Evolutionary conservation across 1,140 invertebrate species (phyloP).

Genomic region (Caenorhabditis latens): DNA sequence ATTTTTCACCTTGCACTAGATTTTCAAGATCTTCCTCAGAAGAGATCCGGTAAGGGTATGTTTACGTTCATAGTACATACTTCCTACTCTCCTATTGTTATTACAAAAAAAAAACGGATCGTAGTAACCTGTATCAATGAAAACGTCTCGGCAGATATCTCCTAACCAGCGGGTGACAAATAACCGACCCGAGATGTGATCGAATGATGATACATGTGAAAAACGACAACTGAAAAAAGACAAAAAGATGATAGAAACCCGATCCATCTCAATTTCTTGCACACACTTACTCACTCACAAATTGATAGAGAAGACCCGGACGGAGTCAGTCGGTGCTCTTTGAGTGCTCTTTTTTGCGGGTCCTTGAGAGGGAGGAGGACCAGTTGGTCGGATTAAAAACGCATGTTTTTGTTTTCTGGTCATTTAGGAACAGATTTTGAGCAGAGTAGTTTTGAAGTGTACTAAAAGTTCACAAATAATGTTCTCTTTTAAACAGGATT

Average conservation of each 20-base stretch:
- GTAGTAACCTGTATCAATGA: too few species aligned
- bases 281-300: conserved; percentile 18
- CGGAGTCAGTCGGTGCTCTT: not conserved
- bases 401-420: conserved; percentile 23
- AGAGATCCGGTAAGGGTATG: too few species aligned
- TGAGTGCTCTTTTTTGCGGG: not conserved
- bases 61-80: too few species aligned
- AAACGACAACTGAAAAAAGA: not conserved
- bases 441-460: not conserved
- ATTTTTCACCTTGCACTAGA: too few species aligned
- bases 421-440: not conserved
- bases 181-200: too few species aligned
- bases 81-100: too few species aligned
- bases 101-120: too few species aligned
- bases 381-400: conserved; percentile 11
- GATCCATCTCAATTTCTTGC: conserved; percentile 12
- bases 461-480: too few species aligned
- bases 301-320: conserved; percentile 13
- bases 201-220: conserved; percentile 24
- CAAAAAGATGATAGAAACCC: conserved; percentile 8
- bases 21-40: too few species aligned
- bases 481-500: too few species aligned
- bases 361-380: not conserved
- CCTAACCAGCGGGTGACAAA: too few species aligned
- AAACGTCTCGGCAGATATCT: too few species aligned